These are phyloP conservation scores for Anser cygnoides DNA, from an alignment of 2,113 vertebrate genomes.

Conservation along the genomic window DNA sequence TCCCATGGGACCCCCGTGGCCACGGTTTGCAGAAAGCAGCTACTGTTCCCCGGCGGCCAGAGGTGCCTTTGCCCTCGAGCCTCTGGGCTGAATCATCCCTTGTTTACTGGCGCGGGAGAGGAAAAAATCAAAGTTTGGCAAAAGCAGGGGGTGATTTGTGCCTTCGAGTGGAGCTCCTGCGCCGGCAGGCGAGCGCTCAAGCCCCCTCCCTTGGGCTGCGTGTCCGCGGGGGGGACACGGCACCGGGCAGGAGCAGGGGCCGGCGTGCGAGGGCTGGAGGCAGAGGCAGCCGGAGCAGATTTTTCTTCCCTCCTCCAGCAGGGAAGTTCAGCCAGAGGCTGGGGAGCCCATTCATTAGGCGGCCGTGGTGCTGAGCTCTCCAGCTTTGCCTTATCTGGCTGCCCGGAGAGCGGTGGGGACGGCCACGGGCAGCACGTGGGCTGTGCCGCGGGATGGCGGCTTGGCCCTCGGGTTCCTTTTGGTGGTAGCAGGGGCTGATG, in stretches of 20 bases:
- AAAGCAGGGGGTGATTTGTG: not conserved
- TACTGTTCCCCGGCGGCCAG: conserved; percentile 23
- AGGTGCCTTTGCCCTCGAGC: conserved; percentile 59
- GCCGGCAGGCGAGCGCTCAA: not conserved
- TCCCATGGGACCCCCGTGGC: not conserved
- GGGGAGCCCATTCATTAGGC: not conserved
- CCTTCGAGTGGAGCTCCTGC: not conserved
- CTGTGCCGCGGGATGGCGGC: not conserved
- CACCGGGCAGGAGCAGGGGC: rapidly evolving
- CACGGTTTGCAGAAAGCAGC: conserved; percentile 20
- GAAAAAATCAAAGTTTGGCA: conserved; percentile 28
- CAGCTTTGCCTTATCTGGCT: not conserved
- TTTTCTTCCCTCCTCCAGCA: not conserved
- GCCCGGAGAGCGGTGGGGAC: not conserved
- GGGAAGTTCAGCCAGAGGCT: conserved; percentile 57
- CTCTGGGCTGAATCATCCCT: conserved; percentile 60
- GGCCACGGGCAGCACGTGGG: rapidly evolving
- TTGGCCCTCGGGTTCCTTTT: not conserved
- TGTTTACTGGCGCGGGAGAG: conserved; percentile 11
- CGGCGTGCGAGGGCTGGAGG: not conserved
- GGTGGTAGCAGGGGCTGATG: not conserved
- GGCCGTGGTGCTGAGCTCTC: not conserved
- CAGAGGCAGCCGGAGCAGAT: not conserved
- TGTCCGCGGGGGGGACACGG: not conserved
- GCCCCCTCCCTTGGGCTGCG: not conserved